These are phyloP conservation scores for Myrmecophaga tridactyla DNA, from an alignment of 2,113 vertebrate species.

Conservation along the genomic window DNA sequence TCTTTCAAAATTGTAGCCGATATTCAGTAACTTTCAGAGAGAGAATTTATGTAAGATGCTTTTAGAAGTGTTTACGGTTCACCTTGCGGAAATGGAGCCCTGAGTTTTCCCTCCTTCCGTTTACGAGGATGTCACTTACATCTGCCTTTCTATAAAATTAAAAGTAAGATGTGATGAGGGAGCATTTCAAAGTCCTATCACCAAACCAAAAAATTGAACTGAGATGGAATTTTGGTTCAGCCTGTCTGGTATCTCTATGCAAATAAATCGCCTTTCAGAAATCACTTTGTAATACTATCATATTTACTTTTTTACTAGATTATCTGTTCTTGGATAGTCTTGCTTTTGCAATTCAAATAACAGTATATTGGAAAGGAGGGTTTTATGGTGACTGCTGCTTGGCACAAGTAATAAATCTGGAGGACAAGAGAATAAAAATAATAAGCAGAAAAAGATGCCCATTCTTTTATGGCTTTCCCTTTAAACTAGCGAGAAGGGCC, in stretches of 20 bases:
- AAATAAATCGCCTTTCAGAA: not conserved
- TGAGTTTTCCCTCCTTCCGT: not conserved
- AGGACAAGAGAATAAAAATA: not conserved
- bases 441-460: not conserved
- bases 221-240: not conserved
- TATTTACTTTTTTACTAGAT: constrained; percentile 41
- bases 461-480: not conserved
- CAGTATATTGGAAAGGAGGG: not conserved
- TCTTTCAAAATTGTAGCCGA: not conserved
- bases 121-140: not conserved
- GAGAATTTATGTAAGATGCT: not conserved
- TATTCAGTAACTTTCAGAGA: not conserved
- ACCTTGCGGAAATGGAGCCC: not conserved
- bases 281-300: not conserved
- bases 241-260: not conserved
- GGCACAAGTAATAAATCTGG: not conserved
- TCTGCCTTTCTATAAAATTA: not conserved
- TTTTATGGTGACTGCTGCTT: not conserved
- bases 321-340: not conserved
- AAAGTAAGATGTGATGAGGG: not conserved
- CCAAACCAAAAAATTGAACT: not conserved
- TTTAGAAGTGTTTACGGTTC: not conserved
- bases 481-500: not conserved
- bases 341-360: constrained; percentile 58
- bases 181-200: accelerated